Evolutionary conservation across 2,797 vertebrate species (phyloP).

Genomic region (Mycteria americana): DNA sequence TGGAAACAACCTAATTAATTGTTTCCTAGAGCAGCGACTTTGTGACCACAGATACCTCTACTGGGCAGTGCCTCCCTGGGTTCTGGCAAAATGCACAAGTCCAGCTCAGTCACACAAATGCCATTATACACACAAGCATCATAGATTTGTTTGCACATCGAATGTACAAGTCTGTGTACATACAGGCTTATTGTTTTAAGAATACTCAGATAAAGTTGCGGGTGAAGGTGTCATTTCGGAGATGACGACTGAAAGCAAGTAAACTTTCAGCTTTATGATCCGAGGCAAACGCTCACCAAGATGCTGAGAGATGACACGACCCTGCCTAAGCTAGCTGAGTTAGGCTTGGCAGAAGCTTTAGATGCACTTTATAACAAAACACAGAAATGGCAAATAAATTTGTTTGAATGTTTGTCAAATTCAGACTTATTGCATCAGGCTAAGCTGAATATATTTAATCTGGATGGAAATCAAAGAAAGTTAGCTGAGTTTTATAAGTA

Average conservation of each 20-base stretch:
- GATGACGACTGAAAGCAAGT: background rate
- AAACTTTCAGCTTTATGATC: background rate
- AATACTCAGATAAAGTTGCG: background rate
- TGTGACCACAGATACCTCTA: background rate
- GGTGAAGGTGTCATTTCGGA: background rate
- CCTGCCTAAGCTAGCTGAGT: background rate
- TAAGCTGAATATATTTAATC: background rate
- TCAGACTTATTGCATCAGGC: background rate
- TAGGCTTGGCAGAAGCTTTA: background rate
- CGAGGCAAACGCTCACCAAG: background rate
- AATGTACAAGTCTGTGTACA: background rate
- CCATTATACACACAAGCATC: rapidly evolving
- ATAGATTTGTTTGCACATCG: rapidly evolving
- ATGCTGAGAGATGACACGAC: background rate
- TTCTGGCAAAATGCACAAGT: background rate
- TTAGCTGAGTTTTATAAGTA: background rate
- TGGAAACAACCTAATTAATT: background rate
- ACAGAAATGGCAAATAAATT: background rate
- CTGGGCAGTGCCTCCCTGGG: background rate
- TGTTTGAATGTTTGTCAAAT: background rate
- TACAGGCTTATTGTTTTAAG: background rate
- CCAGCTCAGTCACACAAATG: background rate
- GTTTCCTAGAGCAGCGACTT: background rate
- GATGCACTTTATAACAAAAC: background rate
- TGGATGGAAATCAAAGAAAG: background rate